phyloP scores from a whole-genome alignment of 2,113 vertebrate genomes.

The Archocentrus centrarchus region DNA sequence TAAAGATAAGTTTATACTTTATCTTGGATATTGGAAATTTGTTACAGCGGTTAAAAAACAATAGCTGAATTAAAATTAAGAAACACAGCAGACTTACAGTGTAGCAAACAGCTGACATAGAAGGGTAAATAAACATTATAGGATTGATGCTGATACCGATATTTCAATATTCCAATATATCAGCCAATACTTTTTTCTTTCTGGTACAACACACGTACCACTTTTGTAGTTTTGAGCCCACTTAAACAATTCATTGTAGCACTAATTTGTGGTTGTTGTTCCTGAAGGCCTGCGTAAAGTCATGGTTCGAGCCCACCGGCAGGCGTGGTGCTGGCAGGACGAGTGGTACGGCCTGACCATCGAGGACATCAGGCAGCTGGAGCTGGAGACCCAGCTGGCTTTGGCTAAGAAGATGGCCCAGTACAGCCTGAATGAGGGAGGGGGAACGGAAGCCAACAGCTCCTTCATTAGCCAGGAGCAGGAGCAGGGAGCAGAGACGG shows the following conservation, averaged over 20 bases:
- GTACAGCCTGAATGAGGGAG: slow-evolving; percentile 84
- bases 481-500: slow-evolving; percentile 72
- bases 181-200: too few relatives aligned
- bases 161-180: background rate
- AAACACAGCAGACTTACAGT: background rate
- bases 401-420: slow-evolving; percentile 96
- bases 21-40: too few relatives aligned
- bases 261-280: background rate
- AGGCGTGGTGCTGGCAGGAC: slow-evolving; percentile 99
- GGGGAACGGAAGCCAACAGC: slow-evolving; percentile 43
- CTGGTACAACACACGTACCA: too few relatives aligned
- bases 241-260: background rate
- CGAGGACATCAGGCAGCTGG: slow-evolving; percentile 94
- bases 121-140: background rate
- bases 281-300: slow-evolving; percentile 91
- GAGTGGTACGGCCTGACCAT: slow-evolving; percentile 98
- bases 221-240: background rate
- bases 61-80: background rate
- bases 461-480: slow-evolving; percentile 71
- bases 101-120: background rate
- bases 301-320: slow-evolving; percentile 96
- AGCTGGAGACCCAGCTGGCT: slow-evolving; percentile 95
- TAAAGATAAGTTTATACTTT: background rate
- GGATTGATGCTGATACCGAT: background rate
- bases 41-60: background rate